Base-by-base conservation (phyloP, 2,888 invertebrate genomes). In the Eupithecia vulgata region DNA sequence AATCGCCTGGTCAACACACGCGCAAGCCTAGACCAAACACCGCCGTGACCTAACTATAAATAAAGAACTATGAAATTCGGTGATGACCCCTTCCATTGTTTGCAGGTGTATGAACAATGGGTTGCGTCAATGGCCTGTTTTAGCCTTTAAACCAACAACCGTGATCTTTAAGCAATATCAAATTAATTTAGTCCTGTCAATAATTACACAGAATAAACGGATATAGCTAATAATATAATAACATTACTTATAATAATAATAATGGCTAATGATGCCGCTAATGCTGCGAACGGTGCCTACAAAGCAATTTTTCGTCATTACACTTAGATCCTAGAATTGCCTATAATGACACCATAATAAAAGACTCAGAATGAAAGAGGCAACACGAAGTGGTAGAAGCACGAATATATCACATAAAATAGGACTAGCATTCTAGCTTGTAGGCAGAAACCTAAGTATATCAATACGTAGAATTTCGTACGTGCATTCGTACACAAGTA, bases 1-100 rank as follows among this genome's bases (percentile, higher is more conserved):
- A 93, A 90, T 88, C 87, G 92, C 85, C 88, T 91, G 93, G 92
- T 93, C 93, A 94, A 93, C 90, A 93, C 81, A 88, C 93, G 90
- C 88, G 86, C 84, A 88, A 87, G 89, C 91, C 91, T 92, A 93
- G 92, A 92, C 91, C 90, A 93, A 91, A 93, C 90, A 92, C 84
- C 84, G 83, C 85, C 89, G 88, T 91, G 90, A 87, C 87, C 87
- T 84, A 88, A 87, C 89, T 89, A 88, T 86, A 86, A 88, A 88
- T 87, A 88, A 83, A 84, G 83, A 82, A 82, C 79, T 81, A 80
- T 80, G 81, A 85, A 87, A 84, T 86, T 87, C 80, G 79, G 80
- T 83, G 78, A 79, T 81, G 83, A 85, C 84, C 83, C 81, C 79
- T 81, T 75, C 79, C 75, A 85, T 85, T 86, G 84, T 85, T 86